Percentiles rank a stretch among this genome's conserved stretches.
phyloP scores from a whole-genome alignment of 2,888 invertebrate genomes.

The Drosophila gaucha region DNA sequence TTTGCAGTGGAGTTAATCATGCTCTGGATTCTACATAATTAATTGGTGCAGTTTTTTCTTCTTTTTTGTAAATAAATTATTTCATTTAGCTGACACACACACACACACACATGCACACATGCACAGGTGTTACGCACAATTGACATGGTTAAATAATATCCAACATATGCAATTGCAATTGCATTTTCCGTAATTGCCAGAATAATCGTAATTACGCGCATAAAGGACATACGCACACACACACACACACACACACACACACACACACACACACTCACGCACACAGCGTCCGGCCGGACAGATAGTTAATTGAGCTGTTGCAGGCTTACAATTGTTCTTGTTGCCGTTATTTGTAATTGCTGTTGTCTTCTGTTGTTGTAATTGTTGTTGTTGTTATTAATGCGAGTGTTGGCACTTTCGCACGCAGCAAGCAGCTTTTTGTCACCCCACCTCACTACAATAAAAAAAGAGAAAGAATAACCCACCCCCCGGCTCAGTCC shows the following conservation, averaged over 20 bases:
- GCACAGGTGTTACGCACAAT: conserved; percentile 24
- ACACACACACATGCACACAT: conserved; percentile 21
- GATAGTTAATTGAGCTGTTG: conserved; percentile 75
- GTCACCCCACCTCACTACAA: neutral
- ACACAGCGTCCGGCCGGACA: conserved; percentile 33
- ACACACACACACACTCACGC: neutral
- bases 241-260: conserved; percentile 6
- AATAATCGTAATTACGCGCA: conserved; percentile 68
- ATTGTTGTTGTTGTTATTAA: conserved; percentile 66
- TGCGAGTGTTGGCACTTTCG: conserved; percentile 78
- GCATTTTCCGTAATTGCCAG: conserved; percentile 66
- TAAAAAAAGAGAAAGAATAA: too few relatives aligned
- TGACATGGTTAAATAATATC: conserved; percentile 61
- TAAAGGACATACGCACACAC: conserved; percentile 31
- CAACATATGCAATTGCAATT: conserved; percentile 57
- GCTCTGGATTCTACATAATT: conserved; percentile 21
- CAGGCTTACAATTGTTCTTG: conserved; percentile 71
- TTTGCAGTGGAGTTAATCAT: neutral
- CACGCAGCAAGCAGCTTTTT: conserved; percentile 49
- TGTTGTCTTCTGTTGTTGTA: conserved; percentile 41
- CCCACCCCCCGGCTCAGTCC: neutral
- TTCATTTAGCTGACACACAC: conserved; percentile 30
- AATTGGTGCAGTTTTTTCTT: conserved; percentile 29
- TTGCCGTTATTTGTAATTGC: conserved; percentile 61
- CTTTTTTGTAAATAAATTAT: conserved; percentile 17